These are phyloP conservation scores for Pandemis heparana DNA, from an alignment of 2,888 invertebrate species.

Conservation along the genomic window DNA sequence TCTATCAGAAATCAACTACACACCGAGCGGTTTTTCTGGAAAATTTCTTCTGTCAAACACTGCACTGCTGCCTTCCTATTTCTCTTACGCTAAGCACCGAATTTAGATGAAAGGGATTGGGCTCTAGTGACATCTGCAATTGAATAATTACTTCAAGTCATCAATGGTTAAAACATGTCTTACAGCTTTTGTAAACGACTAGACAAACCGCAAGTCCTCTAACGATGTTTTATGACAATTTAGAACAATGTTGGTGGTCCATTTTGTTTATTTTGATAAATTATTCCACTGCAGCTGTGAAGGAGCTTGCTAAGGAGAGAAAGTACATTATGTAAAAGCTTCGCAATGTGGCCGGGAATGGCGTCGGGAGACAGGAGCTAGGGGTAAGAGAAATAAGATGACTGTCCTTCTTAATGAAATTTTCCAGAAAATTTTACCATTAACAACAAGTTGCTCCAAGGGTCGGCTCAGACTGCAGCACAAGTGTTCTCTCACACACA, in stretches of 20 bases:
- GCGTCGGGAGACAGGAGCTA: slow-evolving; percentile 59
- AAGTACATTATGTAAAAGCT: slow-evolving; percentile 65
- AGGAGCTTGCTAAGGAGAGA: slow-evolving; percentile 78
- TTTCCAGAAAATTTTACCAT: slow-evolving; percentile 72
- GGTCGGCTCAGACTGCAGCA: slow-evolving; percentile 35
- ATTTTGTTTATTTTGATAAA: slow-evolving; percentile 66
- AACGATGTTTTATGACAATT: slow-evolving; percentile 61
- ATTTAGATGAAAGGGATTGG: slow-evolving; percentile 67
- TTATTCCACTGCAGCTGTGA: slow-evolving; percentile 85
- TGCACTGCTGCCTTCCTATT: slow-evolving; percentile 70
- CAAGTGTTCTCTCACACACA: slow-evolving; percentile 1
- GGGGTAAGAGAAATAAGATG: slow-evolving; percentile 82
- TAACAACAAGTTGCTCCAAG: slow-evolving; percentile 49
- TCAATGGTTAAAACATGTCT: slow-evolving; percentile 86
- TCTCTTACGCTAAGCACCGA: slow-evolving; percentile 72
- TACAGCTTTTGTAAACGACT: slow-evolving; percentile 74
- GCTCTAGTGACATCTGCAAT: slow-evolving; percentile 78
- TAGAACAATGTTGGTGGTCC: slow-evolving; percentile 73
- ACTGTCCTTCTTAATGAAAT: slow-evolving; percentile 77
- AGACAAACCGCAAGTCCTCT: slow-evolving; percentile 71
- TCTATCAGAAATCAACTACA: slow-evolving; percentile 68
- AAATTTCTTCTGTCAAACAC: slow-evolving; percentile 73
- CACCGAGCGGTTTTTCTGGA: slow-evolving; percentile 72
- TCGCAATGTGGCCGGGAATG: slow-evolving; percentile 54
- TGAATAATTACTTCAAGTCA: slow-evolving; percentile 81